Conservation (phyloP, 1,140 invertebrate genomes). For the Ostrea edulis region DNA sequence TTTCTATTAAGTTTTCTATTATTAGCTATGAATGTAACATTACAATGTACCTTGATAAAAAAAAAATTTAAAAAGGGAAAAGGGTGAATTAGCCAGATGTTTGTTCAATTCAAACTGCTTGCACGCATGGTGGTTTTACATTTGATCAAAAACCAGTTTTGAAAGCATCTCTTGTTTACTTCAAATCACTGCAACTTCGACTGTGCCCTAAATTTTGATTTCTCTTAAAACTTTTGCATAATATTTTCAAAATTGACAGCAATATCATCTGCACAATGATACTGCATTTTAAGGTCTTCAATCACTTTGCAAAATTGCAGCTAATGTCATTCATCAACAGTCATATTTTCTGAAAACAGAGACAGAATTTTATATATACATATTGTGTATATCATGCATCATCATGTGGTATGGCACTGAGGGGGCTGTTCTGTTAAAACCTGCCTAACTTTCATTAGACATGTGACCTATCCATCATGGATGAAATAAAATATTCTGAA, state of each 20-base stretch:
- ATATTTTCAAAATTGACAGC: neutral
- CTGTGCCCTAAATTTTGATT: neutral
- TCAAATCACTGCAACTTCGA: no score
- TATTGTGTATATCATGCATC: neutral
- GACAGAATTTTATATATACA: neutral
- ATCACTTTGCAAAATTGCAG: constrained; percentile 1
- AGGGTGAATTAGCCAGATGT: no score
- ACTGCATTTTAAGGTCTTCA: constrained; percentile 21
- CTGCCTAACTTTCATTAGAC: neutral
- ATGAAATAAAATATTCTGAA: constrained; percentile 19
- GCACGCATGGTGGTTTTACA: no score
- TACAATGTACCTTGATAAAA: no score
- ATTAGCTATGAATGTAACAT: no score
- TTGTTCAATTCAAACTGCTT: no score
- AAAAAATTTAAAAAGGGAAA: no score
- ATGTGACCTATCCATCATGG: neutral
- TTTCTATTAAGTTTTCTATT: no score
- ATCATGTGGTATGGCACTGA: neutral
- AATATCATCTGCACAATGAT: neutral
- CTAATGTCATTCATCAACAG: neutral
- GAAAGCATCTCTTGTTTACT: no score
- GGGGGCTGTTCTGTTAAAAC: neutral
- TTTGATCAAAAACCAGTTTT: no score
- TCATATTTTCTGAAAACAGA: neutral
- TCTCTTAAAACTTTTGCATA: neutral